Percentiles rank a stretch among this genome's conserved stretches.
These are phyloP conservation scores for Phalera bucephala DNA, from an alignment of 2,888 invertebrate species.

Conservation along the genomic window DNA sequence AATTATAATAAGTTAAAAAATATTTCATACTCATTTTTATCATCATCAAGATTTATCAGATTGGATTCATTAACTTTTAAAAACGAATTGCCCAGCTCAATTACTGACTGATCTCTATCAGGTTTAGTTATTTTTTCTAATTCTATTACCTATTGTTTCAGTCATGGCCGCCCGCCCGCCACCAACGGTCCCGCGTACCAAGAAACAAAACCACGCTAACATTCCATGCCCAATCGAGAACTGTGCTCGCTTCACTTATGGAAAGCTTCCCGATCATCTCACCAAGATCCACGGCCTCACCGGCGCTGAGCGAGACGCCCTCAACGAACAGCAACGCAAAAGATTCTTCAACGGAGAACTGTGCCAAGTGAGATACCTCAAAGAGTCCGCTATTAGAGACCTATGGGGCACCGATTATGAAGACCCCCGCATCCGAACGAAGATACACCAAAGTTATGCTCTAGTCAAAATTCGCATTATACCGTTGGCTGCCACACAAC, in stretches of 20 bases:
- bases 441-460: constrained; percentile 77
- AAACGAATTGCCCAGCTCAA: too few species aligned
- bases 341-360: constrained; percentile 81
- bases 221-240: constrained; percentile 81
- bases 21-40: too few species aligned
- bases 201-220: constrained; percentile 80
- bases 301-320: constrained; percentile 72
- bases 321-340: constrained; percentile 78
- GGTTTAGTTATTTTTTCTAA: too few species aligned
- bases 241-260: constrained; percentile 78
- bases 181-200: constrained; percentile 60
- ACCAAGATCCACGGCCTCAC: constrained; percentile 78
- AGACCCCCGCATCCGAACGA: constrained; percentile 71
- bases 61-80: too few species aligned
- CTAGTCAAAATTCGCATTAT: constrained; percentile 79
- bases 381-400: constrained; percentile 78
- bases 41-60: too few species aligned
- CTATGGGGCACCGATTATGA: constrained; percentile 79
- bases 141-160: too few species aligned
- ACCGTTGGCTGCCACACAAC: constrained; percentile 72
- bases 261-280: constrained; percentile 77
- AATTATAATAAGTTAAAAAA: too few species aligned
- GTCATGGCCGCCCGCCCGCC: constrained; percentile 56
- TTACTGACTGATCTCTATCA: too few species aligned
- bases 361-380: constrained; percentile 76